Percentiles rank a stretch among this genome's conserved stretches.
These are phyloP conservation scores for Alethe diademata DNA, from an alignment of 2,113 vertebrate genomes.

Conservation along the genomic window DNA sequence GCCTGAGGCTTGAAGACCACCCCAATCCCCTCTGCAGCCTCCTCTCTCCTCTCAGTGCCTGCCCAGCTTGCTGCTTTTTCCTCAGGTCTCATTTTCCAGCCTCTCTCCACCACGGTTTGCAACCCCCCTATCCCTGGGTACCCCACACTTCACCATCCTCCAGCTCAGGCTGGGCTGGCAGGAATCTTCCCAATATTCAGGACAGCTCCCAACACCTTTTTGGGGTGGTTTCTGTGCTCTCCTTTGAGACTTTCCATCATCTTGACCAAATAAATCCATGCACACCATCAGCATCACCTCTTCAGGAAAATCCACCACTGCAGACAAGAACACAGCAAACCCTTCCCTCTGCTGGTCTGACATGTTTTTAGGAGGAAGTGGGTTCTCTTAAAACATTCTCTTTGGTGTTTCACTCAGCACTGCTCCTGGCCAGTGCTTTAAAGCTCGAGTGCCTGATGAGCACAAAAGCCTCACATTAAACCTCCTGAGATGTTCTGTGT, in stretches of 20 bases:
- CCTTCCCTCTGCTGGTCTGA: background rate
- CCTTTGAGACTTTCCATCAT: background rate
- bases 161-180: background rate
- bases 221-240: background rate
- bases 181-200: accelerated
- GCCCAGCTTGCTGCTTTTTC: accelerated
- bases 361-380: background rate
- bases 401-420: background rate
- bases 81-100: background rate
- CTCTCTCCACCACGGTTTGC: accelerated
- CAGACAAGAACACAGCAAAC: accelerated
- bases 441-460: background rate
- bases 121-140: background rate
- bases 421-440: background rate
- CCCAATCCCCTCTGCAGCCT: background rate
- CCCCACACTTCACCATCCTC: background rate
- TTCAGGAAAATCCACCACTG: background rate
- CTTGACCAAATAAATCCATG: background rate
- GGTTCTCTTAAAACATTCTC: background rate
- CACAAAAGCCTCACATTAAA: accelerated
- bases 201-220: background rate
- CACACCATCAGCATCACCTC: accelerated
- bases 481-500: background rate
- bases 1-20: background rate
- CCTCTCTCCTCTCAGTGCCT: background rate